Conservation (phyloP, 2,113 vertebrate genomes). For the Stigmatopora nigra region DNA sequence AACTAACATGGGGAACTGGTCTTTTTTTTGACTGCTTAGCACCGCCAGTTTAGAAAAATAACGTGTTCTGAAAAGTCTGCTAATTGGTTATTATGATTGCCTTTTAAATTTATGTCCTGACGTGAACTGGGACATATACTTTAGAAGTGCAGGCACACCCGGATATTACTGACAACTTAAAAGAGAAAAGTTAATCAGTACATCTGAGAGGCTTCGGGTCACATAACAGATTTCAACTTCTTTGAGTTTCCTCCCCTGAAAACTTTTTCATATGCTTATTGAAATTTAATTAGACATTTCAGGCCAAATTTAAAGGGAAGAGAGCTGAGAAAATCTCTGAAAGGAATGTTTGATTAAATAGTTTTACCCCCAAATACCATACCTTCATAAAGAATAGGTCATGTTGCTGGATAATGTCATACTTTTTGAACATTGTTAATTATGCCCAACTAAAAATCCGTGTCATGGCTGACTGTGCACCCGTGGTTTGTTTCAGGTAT, state of each 20-base stretch:
- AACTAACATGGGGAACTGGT: background rate
- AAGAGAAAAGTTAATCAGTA: constrained; percentile 24
- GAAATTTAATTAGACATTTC: constrained; percentile 49
- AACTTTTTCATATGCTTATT: constrained; percentile 13
- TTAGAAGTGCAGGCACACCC: background rate
- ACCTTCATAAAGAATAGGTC: constrained; percentile 12
- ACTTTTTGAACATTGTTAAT: background rate
- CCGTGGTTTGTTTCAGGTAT: background rate
- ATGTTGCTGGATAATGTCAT: constrained; percentile 27
- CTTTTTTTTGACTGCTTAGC: background rate
- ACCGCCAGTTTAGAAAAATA: background rate
- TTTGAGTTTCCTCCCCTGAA: constrained; percentile 19
- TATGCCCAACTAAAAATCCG: background rate
- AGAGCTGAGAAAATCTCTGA: constrained; percentile 9
- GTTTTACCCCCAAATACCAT: background rate
- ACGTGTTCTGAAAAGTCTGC: background rate
- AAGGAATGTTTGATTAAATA: background rate
- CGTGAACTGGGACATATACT: constrained; percentile 4
- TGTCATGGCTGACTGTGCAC: background rate
- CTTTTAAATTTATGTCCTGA: constrained; percentile 9
- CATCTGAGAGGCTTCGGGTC: constrained; percentile 34
- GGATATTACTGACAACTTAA: constrained; percentile 8
- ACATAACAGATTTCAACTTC: constrained; percentile 19
- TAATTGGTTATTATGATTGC: background rate
- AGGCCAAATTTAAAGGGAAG: constrained; percentile 31